phyloP scores from a whole-genome alignment of 1,140 invertebrate species.

The Neodiprion lecontei region DNA sequence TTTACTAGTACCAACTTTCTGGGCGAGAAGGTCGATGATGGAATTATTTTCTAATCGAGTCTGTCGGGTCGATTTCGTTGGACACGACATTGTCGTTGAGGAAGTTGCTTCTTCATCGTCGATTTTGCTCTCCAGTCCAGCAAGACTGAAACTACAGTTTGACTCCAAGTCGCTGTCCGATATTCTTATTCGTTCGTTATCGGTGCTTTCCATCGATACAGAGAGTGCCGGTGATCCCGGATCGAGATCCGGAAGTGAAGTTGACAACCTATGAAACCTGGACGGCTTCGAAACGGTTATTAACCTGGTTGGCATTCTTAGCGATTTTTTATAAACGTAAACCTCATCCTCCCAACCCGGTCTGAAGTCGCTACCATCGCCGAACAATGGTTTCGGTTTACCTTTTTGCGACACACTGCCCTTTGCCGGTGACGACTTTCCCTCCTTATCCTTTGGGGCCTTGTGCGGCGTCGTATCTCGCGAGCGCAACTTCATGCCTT shows the following conservation, averaged over 20 bases:
- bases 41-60: slow-evolving; percentile 61
- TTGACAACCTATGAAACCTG: slow-evolving; percentile 67
- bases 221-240: slow-evolving; percentile 71
- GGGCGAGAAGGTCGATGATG: slow-evolving; percentile 70
- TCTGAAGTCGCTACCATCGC: slow-evolving; percentile 75
- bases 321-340: slow-evolving; percentile 79
- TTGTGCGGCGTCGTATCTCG: slow-evolving; percentile 51
- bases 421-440: slow-evolving; percentile 30
- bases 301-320: slow-evolving; percentile 78
- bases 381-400: slow-evolving; percentile 68
- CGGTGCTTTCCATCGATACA: slow-evolving; percentile 60
- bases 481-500: slow-evolving; percentile 51
- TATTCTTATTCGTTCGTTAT: slow-evolving; percentile 50
- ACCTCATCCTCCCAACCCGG: slow-evolving; percentile 83
- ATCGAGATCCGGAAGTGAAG: slow-evolving; percentile 79
- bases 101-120: slow-evolving; percentile 73
- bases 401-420: slow-evolving; percentile 33
- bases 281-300: slow-evolving; percentile 76
- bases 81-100: slow-evolving; percentile 65
- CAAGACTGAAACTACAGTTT: slow-evolving; percentile 67
- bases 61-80: slow-evolving; percentile 51
- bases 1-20: slow-evolving; percentile 65
- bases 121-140: slow-evolving; percentile 66
- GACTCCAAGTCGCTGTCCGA: slow-evolving; percentile 73
- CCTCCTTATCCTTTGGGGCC: slow-evolving; percentile 52